phyloP scores from a whole-genome alignment of 1,140 invertebrate species.

The Bombus cullumanus region DNA sequence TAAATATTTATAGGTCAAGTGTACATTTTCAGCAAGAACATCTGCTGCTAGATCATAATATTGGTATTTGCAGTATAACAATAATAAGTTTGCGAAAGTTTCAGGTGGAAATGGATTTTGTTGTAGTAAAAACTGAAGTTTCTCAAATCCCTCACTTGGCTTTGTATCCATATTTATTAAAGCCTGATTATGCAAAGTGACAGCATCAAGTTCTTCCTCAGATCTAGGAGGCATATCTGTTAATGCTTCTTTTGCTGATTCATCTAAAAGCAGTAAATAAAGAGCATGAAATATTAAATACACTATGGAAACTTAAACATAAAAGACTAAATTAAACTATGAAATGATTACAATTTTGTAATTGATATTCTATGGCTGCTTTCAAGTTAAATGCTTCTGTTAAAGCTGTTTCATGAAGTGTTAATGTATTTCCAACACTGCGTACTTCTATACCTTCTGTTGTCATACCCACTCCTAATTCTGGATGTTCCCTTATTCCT shows the following conservation, averaged over 20 bases:
- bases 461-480: constrained; percentile 98
- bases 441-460: constrained; percentile 98
- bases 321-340: neutral
- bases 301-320: neutral
- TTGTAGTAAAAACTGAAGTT: constrained; percentile 97
- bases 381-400: constrained; percentile 99
- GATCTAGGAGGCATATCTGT: constrained; percentile 98
- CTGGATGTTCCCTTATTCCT: constrained; percentile 98
- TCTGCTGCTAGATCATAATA: constrained; percentile 99
- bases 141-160: constrained; percentile 97
- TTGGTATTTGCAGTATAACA: constrained; percentile 98
- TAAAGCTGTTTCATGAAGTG: constrained; percentile 97
- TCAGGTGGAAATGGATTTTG: constrained; percentile 98
- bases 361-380: constrained; percentile 98
- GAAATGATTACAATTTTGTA: constrained; percentile 91
- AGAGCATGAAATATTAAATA: neutral
- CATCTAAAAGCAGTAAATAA: constrained; percentile 84
- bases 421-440: constrained; percentile 98
- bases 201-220: constrained; percentile 98
- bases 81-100: constrained; percentile 97
- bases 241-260: constrained; percentile 95
- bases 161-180: constrained; percentile 96
- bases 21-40: constrained; percentile 98
- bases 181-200: constrained; percentile 99
- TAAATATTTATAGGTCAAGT: constrained; percentile 98